Conservation (phyloP, 1,140 invertebrate species). For the Cylas formicarius region DNA sequence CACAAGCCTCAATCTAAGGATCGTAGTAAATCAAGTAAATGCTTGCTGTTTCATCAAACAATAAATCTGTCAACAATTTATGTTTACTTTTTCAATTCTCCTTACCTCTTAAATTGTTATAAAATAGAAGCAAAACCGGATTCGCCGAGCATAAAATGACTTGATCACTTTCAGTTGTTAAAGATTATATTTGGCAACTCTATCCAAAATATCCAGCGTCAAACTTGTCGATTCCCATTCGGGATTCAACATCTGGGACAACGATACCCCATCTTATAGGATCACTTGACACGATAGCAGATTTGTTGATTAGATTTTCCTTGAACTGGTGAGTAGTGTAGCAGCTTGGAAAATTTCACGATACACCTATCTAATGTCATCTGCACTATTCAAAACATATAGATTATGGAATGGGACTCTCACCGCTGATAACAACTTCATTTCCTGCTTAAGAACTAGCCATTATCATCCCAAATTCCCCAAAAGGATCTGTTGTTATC, state of each 20-base stretch:
- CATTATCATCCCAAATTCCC: not conserved
- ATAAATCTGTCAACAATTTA: too few species aligned
- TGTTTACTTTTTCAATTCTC: too few species aligned
- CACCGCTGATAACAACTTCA: constrained; percentile 5
- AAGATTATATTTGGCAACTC: constrained; percentile 3
- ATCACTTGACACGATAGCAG: constrained; percentile 70
- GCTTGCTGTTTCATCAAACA: not conserved
- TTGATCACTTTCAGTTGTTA: constrained; percentile 68
- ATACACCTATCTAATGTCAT: too few species aligned
- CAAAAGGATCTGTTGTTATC: not conserved
- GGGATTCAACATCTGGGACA: constrained; percentile 58
- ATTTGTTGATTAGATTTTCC: constrained; percentile 14
- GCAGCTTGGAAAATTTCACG: constrained; percentile 11
- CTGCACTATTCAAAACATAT: too few species aligned
- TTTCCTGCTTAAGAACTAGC: constrained; percentile 2
- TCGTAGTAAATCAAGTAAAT: too few species aligned
- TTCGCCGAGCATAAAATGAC: constrained; percentile 82
- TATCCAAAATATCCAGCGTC: constrained; percentile 70
- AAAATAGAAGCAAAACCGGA: constrained; percentile 74
- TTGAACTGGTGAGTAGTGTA: constrained; percentile 9
- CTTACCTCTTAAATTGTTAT: constrained; percentile 66
- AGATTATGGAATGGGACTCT: not conserved
- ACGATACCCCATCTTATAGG: constrained; percentile 62
- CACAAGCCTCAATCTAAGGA: constrained; percentile 69
- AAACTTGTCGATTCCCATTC: constrained; percentile 69